Evolutionary conservation across 2,797 vertebrate species (phyloP).

Genomic region (Falco berigora): DNA sequence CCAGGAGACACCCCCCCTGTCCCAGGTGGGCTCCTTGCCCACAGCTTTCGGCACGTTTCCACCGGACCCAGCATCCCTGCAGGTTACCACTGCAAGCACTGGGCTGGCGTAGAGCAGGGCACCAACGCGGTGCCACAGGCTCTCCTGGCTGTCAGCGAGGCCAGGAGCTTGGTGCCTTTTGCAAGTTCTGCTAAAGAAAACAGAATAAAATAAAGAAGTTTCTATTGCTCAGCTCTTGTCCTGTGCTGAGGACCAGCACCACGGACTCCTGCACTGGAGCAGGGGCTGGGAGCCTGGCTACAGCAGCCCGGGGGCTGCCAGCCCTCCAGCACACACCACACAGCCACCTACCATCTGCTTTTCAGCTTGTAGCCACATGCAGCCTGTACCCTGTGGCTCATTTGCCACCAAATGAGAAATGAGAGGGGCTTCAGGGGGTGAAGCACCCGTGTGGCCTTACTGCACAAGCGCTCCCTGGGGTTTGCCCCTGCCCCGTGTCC

Average conservation of each 20-base stretch:
- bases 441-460: neutral
- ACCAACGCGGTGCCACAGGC: fast-evolving
- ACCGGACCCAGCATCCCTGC: neutral
- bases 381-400: neutral
- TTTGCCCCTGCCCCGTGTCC: neutral
- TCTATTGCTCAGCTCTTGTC: neutral
- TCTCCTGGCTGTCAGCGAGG: neutral
- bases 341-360: neutral
- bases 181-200: neutral
- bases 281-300: neutral
- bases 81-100: neutral
- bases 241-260: neutral
- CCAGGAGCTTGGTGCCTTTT: neutral
- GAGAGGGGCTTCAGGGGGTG: neutral
- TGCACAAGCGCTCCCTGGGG: neutral
- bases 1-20: no score
- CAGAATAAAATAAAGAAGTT: neutral
- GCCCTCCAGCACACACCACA: neutral
- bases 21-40: neutral
- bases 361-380: neutral
- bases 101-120: fast-evolving
- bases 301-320: neutral
- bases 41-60: neutral
- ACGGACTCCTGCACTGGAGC: neutral
- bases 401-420: neutral